phyloP scores from a whole-genome alignment of 1,140 invertebrate species.

The Archegozetes longisetosus region DNA sequence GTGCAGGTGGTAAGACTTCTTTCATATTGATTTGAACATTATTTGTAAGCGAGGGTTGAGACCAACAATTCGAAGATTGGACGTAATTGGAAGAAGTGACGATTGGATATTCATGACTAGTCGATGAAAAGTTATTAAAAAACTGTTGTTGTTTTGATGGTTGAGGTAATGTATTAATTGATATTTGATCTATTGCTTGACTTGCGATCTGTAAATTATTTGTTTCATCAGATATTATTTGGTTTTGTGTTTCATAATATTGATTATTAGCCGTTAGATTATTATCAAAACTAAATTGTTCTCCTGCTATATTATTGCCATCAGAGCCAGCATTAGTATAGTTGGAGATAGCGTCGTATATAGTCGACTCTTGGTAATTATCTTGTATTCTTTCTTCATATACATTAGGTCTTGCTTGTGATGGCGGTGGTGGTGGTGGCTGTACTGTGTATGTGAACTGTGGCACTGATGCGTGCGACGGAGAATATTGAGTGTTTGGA shows the following conservation, averaged over 20 bases:
- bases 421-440: conserved; percentile 32
- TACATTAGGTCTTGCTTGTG: background rate
- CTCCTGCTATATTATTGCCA: background rate
- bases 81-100: background rate
- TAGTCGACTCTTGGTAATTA: conserved; percentile 20
- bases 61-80: background rate
- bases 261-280: background rate
- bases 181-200: background rate
- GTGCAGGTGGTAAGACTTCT: conserved; percentile 1
- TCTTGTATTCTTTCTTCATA: background rate
- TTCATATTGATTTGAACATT: background rate
- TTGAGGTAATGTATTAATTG: background rate
- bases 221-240: background rate
- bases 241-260: background rate
- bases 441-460: conserved; percentile 58
- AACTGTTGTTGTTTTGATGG: background rate
- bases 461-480: conserved; percentile 30
- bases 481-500: conserved; percentile 24
- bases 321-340: background rate
- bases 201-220: background rate
- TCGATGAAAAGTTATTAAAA: background rate
- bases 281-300: background rate
- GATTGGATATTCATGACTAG: background rate
- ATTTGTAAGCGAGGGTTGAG: background rate
- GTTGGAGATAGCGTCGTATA: background rate